Conservation (phyloP, 2,113 vertebrate species). For the Perca schrenkii region DNA sequence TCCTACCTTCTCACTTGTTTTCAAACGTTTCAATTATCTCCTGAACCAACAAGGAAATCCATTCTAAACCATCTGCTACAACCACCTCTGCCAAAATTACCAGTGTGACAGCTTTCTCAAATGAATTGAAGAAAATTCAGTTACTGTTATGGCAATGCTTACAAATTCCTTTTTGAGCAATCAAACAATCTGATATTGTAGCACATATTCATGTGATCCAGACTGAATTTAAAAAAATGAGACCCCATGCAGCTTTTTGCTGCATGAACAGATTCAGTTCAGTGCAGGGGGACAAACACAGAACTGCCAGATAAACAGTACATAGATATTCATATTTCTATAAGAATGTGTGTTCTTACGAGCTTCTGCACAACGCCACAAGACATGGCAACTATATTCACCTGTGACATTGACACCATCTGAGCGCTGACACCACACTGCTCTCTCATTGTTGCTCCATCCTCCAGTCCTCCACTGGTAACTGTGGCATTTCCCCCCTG, state of each 20-base stretch:
- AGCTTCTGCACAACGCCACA: background rate
- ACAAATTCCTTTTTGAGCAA: slow-evolving; percentile 14
- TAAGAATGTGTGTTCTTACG: background rate
- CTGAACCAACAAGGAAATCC: slow-evolving; percentile 28
- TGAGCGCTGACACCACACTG: slow-evolving; percentile 97
- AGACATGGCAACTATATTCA: slow-evolving; percentile 65
- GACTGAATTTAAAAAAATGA: slow-evolving; percentile 44
- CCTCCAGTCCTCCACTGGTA: slow-evolving; percentile 92
- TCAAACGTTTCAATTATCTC: slow-evolving; percentile 32
- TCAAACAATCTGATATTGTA: slow-evolving; percentile 34
- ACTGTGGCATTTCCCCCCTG: slow-evolving; percentile 94
- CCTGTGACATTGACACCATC: slow-evolving; percentile 97
- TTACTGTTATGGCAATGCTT: slow-evolving; percentile 31
- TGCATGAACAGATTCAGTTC: slow-evolving; percentile 14
- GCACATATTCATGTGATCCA: slow-evolving; percentile 25
- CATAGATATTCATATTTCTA: slow-evolving; percentile 25
- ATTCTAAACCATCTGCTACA: slow-evolving; percentile 27
- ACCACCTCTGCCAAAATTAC: slow-evolving; percentile 25
- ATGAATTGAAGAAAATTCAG: slow-evolving; percentile 26
- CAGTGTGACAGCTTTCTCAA: slow-evolving; percentile 34
- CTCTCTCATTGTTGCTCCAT: slow-evolving; percentile 92
- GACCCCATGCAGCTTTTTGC: slow-evolving; percentile 9
- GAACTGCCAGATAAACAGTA: slow-evolving; percentile 32
- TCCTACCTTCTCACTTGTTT: slow-evolving; percentile 4
- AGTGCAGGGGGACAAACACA: slow-evolving; percentile 28